Percentiles rank a stretch among this genome's conserved stretches.
Conservation (phyloP, 2,888 invertebrate species). For the Piscicola geometra region DNA sequence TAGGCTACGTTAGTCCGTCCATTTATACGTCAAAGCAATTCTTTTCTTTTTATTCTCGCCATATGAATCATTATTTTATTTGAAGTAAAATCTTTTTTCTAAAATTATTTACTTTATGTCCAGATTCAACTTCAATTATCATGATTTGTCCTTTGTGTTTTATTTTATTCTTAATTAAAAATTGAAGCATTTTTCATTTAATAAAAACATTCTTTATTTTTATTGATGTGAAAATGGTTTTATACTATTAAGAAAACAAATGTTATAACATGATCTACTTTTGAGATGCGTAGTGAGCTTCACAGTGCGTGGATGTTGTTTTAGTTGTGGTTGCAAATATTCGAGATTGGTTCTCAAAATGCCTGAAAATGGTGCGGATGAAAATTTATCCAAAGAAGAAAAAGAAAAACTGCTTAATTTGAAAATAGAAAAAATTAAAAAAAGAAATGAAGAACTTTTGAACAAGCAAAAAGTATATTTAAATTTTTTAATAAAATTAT, state of each 20-base stretch:
- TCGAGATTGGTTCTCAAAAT: not conserved
- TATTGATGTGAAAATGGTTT: too few species aligned
- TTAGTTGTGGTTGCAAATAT: not conserved
- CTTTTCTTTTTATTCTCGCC: too few species aligned
- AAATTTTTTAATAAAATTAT: not conserved
- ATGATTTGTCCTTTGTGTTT: not conserved
- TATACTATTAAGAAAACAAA: too few species aligned
- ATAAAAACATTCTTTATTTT: too few species aligned
- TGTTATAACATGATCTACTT: too few species aligned
- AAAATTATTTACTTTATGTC: not conserved
- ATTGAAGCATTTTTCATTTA: not conserved
- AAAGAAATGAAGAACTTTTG: constrained; percentile 50
- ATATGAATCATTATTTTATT: not conserved
- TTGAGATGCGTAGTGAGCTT: too few species aligned
- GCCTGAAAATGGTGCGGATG: not conserved
- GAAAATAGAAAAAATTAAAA: constrained; percentile 54
- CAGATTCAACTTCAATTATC: not conserved
- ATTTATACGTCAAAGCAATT: too few species aligned
- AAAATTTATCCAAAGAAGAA: constrained; percentile 50
- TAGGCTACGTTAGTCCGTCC: too few species aligned
- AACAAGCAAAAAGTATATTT: constrained; percentile 50
- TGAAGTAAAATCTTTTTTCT: not conserved
- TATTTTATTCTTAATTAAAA: not conserved
- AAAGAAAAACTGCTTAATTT: constrained; percentile 52
- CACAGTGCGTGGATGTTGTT: constrained; percentile 9